Base-by-base conservation (phyloP, 2,113 vertebrate species). In the Entelurus aequoreus region DNA sequence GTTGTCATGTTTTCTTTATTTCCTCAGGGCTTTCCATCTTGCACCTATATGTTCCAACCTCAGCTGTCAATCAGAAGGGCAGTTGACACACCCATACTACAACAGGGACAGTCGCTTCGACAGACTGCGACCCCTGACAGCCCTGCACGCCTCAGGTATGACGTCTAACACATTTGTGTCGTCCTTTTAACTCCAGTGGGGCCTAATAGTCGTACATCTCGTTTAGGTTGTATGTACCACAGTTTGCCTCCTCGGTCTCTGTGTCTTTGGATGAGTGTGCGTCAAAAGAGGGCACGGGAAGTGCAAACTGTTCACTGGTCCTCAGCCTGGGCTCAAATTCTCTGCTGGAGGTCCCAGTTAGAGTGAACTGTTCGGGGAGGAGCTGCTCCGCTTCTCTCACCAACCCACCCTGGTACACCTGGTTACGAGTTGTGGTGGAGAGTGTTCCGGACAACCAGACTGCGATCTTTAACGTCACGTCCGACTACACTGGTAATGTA, bases 21-120 rank as follows among this genome's bases (percentile, higher is more conserved):
- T 19, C 60, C 0, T 53, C 67, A 99, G 96, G 97, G 93, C 5
- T 93, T 98, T 78, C 89, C 90, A 0, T 89, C 90, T 35, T 99
- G 96, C 80, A 86, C 88, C 48, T 98, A 94, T 78, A 68, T 91
- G 73, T 95, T 99, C 86, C 94, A 98, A 85, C 93, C 95, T 8
- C 95, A 95, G 75, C 88, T 99, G 68, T 93, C 94, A 77, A 84
- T 94, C 14, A 89, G 91, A 66, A 89, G 93, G 66, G 88, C 88
- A 0, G 77, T 90, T 1, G 90, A 94, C 62, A 85, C 91, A 19
- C 90, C 92, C 2, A 67, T 93, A 54, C 83, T 98, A 72, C 88
- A 94, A 71, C 88, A 90, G 0, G 83, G 82, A 13, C 71, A 78
- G 10, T 71, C 88, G 15, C 67, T 85, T 16, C 69, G 68, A 6